Evolutionary conservation across 2,888 invertebrate species (phyloP).

Genomic region (Diaperis boleti): DNA sequence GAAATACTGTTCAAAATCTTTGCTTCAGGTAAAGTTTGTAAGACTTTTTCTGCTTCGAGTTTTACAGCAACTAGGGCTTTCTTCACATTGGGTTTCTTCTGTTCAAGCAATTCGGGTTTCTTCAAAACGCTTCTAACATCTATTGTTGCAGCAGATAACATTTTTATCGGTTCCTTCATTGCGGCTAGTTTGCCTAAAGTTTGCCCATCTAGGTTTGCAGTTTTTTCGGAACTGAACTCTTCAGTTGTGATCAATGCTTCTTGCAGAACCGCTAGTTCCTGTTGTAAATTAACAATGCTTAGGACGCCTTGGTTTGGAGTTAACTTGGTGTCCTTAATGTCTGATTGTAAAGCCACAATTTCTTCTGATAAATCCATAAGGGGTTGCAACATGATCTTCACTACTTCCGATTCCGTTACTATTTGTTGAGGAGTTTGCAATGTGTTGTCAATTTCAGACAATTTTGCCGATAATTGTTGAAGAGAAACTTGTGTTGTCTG

Average conservation of each 20-base stretch:
- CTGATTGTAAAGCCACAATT: conserved; percentile 14
- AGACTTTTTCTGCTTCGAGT: conserved; percentile 39
- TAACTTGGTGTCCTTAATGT: conserved; percentile 4
- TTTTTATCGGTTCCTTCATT: no score
- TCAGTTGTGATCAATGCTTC: conserved; percentile 19
- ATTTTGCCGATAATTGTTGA: conserved; percentile 34
- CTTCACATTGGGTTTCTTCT: conserved; percentile 43
- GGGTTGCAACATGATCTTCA: conserved; percentile 24
- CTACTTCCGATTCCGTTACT: conserved; percentile 32
- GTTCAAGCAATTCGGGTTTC: conserved; percentile 41
- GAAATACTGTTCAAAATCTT: conserved; percentile 39
- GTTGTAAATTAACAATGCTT: conserved; percentile 42
- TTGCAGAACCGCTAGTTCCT: conserved; percentile 16
- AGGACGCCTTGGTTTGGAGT: conserved; percentile 45
- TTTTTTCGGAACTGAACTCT: conserved; percentile 22
- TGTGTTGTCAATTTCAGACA: conserved; percentile 17
- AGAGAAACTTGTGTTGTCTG: conserved; percentile 16
- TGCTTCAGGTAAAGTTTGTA: conserved; percentile 29
- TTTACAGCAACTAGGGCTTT: conserved; percentile 42
- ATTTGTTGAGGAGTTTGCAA: conserved; percentile 9
- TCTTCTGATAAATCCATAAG: conserved; percentile 30
- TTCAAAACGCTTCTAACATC: conserved; percentile 42
- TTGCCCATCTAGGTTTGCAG: conserved; percentile 11
- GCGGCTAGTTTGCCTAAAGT: conserved; percentile 49
- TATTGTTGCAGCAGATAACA: no score